Evolutionary conservation across 2,113 vertebrate genomes (phyloP), one percentile per base, ranked within the genome.

Genomic region (Aegithalos caudatus): DNA sequence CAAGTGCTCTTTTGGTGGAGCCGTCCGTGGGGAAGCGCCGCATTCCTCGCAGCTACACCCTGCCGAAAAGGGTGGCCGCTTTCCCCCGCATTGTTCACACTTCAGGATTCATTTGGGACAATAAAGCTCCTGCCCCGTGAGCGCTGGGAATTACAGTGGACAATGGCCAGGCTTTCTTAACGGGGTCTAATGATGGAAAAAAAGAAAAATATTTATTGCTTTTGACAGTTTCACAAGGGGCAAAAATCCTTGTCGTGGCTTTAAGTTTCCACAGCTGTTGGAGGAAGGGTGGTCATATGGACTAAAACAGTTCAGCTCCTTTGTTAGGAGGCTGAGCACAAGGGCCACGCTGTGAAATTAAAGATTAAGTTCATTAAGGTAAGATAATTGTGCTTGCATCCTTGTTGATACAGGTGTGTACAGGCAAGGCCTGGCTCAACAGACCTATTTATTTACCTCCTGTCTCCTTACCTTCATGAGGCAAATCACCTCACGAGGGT

Each of bases 131-230:
- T 97, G 97, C 97, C 97, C 97, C 97, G 92, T 97, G 98, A 98
- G 98, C 97, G 97, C 98, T 98, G 98, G 98, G 98, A 99, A 99
- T 98, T 98, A 98, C 99, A 98, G 98, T 98, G 97, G 98, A 98
- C 98, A 98, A 98, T 98, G 96, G 97, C 94, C 94, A 97, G 94
- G 97, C 98, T 98, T 98, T 98, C 98, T 98, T 98, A 98, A 98
- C 96, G 47, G 97, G 97, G 98, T 98, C 98, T 99, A 98, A 99
- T 98, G 98, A 98, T 98, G 98, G 98, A 97, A 98, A 97, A 98
- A 98, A 98, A 98, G 98, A 98, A 98, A 98, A 99, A 98, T 98
- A 98, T 98, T 98, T 98, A 98, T 99, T 98, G 98, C 98, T 98
- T 99, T 98, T 98, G 98, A 98, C 98, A 98, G 98, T 98, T 98